A percentile compares a stretch with the other conserved stretches of the same genome.
Conservation (phyloP, 2,113 vertebrate species). For the Lophotis ruficrista region DNA sequence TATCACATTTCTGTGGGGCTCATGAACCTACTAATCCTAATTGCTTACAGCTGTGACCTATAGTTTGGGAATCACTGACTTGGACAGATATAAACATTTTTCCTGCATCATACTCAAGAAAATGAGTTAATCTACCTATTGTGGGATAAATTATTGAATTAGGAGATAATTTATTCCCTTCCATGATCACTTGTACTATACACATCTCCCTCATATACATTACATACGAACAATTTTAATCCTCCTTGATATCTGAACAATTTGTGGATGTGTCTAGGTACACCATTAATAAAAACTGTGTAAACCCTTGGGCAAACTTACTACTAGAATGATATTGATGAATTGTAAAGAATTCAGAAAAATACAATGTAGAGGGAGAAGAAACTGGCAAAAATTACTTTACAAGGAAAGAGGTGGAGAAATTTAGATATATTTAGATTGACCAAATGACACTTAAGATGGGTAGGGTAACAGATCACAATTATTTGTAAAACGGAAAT, state of each 20-base stretch:
- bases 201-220: background rate
- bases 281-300: background rate
- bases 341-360: background rate
- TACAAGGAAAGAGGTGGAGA: background rate
- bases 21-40: background rate
- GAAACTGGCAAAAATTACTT: background rate
- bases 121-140: background rate
- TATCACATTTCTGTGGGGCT: background rate
- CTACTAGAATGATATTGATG: background rate
- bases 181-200: background rate
- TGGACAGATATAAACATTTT: background rate
- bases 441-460: background rate
- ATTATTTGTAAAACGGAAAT: constrained; percentile 39
- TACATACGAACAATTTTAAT: background rate
- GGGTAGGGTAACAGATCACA: background rate
- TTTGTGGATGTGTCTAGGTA: background rate
- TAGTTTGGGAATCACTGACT: background rate
- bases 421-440: background rate
- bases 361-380: background rate
- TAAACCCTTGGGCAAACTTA: background rate
- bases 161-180: background rate
- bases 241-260: background rate
- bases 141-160: background rate
- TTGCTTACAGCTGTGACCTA: background rate
- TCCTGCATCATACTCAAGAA: background rate